Evolutionary conservation across 1,140 invertebrate species (phyloP).

Genomic region (Episyrphus balteatus): DNA sequence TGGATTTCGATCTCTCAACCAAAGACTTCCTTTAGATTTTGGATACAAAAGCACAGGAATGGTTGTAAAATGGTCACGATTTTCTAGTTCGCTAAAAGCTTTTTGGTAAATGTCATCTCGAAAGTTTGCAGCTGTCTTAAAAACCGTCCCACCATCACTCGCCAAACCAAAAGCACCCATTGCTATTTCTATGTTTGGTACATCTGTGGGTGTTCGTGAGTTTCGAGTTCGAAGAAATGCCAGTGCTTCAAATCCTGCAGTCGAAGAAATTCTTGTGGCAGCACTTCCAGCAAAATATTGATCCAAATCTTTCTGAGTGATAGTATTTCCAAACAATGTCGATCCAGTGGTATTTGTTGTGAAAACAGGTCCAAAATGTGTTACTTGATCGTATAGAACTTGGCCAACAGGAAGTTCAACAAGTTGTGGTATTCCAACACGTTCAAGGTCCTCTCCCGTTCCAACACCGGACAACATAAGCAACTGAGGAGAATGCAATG

Average conservation of each 20-base stretch:
- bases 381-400: constrained; percentile 68
- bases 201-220: constrained; percentile 39
- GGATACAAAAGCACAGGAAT: constrained; percentile 63
- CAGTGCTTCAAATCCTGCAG: constrained; percentile 51
- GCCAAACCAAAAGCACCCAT: constrained; percentile 43
- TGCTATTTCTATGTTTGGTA: constrained; percentile 53
- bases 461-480: too few species aligned
- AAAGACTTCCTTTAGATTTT: constrained; percentile 56
- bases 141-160: constrained; percentile 50
- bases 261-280: constrained; percentile 21
- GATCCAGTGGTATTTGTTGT: constrained; percentile 26
- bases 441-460: constrained; percentile 50
- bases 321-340: constrained; percentile 3
- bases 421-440: constrained; percentile 50
- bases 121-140: constrained; percentile 44
- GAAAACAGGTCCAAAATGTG: constrained; percentile 60
- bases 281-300: constrained; percentile 17
- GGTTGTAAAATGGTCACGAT: constrained; percentile 49
- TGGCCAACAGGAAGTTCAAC: constrained; percentile 58
- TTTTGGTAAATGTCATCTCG: constrained; percentile 46
- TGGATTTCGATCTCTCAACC: constrained; percentile 58
- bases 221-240: constrained; percentile 51
- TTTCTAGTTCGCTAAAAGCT: constrained; percentile 45
- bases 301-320: constrained; percentile 10
- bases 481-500: constrained; percentile 72